Evolutionary conservation across 2,888 invertebrate species (phyloP).

Genomic region (Pedicia rivosa): DNA sequence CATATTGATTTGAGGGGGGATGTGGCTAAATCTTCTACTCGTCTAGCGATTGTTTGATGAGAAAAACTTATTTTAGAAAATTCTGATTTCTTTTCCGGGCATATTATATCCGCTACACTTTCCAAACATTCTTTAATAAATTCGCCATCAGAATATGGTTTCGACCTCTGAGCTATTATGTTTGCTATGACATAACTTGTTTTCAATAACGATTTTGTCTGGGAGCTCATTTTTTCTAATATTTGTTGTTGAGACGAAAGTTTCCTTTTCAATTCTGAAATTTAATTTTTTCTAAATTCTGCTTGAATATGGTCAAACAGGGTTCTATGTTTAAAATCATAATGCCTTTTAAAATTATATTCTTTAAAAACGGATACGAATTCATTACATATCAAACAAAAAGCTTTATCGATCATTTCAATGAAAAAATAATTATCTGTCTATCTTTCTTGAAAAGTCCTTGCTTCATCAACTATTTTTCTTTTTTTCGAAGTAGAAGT

Average conservation of each 20-base stretch:
- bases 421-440: conserved; percentile 4
- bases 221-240: not conserved
- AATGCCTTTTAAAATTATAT: conserved; percentile 5
- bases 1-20: too few relatives aligned
- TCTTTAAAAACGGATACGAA: not conserved
- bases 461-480: conserved; percentile 2
- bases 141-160: not conserved
- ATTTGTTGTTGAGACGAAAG: conserved; percentile 3
- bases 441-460: conserved; percentile 5
- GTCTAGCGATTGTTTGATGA: not conserved
- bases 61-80: conserved; percentile 1
- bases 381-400: conserved; percentile 1
- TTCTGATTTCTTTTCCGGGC: not conserved
- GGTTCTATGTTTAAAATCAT: conserved; percentile 1
- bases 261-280: not conserved
- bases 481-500: not conserved
- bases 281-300: conserved; percentile 1
- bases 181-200: not conserved
- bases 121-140: not conserved
- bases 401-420: conserved; percentile 1
- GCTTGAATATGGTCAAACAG: not conserved
- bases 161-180: not conserved
- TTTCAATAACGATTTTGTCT: not conserved
- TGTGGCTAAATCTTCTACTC: too few relatives aligned
- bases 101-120: not conserved